Percentiles rank a stretch among this genome's conserved stretches.
These are phyloP conservation scores for Myathropa florea DNA, from an alignment of 2,888 invertebrate genomes.

Conservation along the genomic window DNA sequence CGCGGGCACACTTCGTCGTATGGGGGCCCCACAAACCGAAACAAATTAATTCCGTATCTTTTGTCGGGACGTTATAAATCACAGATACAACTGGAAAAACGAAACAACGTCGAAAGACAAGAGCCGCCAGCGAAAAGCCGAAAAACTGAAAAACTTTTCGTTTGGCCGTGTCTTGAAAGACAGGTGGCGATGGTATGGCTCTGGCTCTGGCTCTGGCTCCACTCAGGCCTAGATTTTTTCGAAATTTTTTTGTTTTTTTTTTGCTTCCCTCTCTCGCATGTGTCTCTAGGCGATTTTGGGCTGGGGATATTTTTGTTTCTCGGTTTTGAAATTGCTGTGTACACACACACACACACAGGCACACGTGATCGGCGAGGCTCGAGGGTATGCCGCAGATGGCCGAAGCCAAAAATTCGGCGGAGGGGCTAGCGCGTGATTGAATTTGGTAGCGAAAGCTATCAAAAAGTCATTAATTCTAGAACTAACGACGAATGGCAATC, in stretches of 20 bases:
- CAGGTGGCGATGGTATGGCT: background rate
- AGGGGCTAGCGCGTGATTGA: slow-evolving; percentile 1
- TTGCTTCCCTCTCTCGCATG: no score
- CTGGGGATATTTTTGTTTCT: slow-evolving; percentile 8
- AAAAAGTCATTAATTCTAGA: slow-evolving; percentile 66
- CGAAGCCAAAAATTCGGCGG: background rate
- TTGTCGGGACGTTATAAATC: slow-evolving; percentile 69
- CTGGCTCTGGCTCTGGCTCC: no score
- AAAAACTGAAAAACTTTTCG: slow-evolving; percentile 14
- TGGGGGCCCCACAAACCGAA: slow-evolving; percentile 46
- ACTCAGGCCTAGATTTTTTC: slow-evolving; percentile 49
- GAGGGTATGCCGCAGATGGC: background rate
- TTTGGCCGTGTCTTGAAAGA: background rate
- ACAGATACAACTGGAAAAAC: slow-evolving; percentile 46
- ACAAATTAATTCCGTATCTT: slow-evolving; percentile 64
- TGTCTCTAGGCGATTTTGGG: background rate
- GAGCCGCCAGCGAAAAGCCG: slow-evolving; percentile 52
- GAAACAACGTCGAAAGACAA: slow-evolving; percentile 44
- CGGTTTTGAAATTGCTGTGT: background rate
- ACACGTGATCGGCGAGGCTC: background rate
- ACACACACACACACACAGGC: background rate
- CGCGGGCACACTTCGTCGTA: slow-evolving; percentile 62
- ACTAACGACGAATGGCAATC: slow-evolving; percentile 49
- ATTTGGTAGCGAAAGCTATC: slow-evolving; percentile 49
- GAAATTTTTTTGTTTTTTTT: background rate